These are phyloP conservation scores for Terebella lapidaria DNA, from an alignment of 2,888 invertebrate species.

Conservation along the genomic window DNA sequence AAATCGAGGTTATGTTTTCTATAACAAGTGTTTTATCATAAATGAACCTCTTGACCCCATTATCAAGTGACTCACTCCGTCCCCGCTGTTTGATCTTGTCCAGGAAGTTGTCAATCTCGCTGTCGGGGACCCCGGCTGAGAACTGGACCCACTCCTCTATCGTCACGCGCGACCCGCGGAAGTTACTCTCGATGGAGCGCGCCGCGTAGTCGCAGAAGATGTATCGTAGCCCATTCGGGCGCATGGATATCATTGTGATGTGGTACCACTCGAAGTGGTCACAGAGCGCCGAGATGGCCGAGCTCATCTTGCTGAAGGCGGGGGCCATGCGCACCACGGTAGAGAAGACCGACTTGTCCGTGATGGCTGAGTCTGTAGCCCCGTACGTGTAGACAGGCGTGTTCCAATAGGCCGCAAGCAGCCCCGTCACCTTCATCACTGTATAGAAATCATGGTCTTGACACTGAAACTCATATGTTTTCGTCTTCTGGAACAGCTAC, in stretches of 20 bases:
- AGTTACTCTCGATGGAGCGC: conserved; percentile 23
- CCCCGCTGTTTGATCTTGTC: conserved; percentile 27
- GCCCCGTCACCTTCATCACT: conserved; percentile 34
- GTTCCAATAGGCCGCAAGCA: conserved; percentile 38
- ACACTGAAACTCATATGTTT: too few relatives aligned
- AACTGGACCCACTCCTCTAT: conserved; percentile 31
- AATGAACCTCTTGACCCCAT: too few relatives aligned
- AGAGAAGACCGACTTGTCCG: conserved; percentile 31
- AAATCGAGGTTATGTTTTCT: too few relatives aligned
- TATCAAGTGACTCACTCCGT: conserved; percentile 36
- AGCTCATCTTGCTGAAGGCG: conserved; percentile 23
- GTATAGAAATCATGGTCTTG: too few relatives aligned
- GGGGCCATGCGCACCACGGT: conserved; percentile 36
- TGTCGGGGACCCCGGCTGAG: conserved; percentile 23
- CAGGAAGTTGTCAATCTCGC: conserved; percentile 29
- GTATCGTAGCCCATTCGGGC: conserved; percentile 3
- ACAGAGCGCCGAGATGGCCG: conserved; percentile 12
- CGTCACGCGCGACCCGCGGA: conserved; percentile 26
- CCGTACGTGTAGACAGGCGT: conserved; percentile 38
- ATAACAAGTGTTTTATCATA: too few relatives aligned
- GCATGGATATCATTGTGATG: conserved; percentile 28
- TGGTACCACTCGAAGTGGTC: conserved; percentile 29
- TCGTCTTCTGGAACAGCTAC: too few relatives aligned
- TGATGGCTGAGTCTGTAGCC: conserved; percentile 33
- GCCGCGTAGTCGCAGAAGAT: conserved; percentile 40